Evolutionary conservation across 2,113 vertebrate genomes (phyloP).

Genomic region (Rhabdomys dilectus): DNA sequence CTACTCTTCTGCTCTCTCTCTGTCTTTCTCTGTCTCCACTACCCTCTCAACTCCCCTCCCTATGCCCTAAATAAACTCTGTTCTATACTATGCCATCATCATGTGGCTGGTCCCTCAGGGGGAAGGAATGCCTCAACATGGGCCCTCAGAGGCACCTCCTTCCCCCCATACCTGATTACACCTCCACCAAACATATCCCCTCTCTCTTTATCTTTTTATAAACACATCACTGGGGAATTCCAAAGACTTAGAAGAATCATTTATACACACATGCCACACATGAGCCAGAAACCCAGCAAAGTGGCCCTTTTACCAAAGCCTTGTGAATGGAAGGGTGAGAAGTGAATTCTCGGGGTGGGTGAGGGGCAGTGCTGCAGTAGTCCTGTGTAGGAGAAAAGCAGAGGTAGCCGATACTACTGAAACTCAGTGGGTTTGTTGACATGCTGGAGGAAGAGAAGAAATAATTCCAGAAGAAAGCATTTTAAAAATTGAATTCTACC

Average conservation of each 20-base stretch:
- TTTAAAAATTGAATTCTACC: background rate
- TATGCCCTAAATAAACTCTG: too few species aligned
- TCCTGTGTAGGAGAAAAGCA: background rate
- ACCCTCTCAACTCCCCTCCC: too few species aligned
- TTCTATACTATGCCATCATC: too few species aligned
- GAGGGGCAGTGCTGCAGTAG: background rate
- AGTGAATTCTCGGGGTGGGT: background rate
- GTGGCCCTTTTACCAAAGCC: background rate
- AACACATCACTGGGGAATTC: background rate
- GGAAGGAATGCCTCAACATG: too few species aligned
- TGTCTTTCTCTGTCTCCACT: too few species aligned
- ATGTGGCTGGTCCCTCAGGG: too few species aligned
- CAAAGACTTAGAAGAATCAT: background rate
- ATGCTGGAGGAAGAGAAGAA: background rate
- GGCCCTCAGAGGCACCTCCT: too few species aligned
- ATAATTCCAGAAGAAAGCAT: background rate
- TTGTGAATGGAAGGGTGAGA: background rate
- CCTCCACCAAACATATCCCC: too few species aligned
- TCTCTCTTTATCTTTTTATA: too few species aligned
- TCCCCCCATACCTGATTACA: too few species aligned
- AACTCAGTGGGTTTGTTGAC: background rate
- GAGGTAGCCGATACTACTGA: background rate
- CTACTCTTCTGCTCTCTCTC: too few species aligned
- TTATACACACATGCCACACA: background rate
- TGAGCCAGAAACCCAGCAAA: background rate